Base-by-base conservation (phyloP, 2,797 vertebrate species). In the Thalassophryne amazonica region DNA sequence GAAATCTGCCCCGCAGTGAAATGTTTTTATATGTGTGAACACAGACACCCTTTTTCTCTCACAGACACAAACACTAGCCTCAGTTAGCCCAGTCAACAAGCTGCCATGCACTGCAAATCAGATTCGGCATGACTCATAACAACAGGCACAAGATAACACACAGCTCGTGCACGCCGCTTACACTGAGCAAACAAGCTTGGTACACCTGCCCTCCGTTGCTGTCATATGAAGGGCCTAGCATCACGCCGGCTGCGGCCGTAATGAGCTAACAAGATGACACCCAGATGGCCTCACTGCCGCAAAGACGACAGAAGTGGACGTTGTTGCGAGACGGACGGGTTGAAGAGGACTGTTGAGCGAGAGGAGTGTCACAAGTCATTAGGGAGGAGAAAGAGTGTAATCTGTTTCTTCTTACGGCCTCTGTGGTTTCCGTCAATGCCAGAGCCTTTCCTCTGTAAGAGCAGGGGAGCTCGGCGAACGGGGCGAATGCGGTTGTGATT, bases 71-170 rank as follows among this genome's bases (percentile, higher is more conserved):
- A 61, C 69, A 70, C 73, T 61, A 48, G 60, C 56, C 60, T 68
- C 60, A 32, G 77, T 80, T 72, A 72, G 79, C 76, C 77, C 85
- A 81, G 82, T 85, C 80, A 81, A 80, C 77, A 76, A 64, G 54
- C 78, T 83, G 84, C 84, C 78, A 88, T 78, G 86, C 84, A 83
- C 74, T 69, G 80, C 74, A 57, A 86, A 86, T 86, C 80, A 65
- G 60, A 86, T 85, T 83, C 78, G 25, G 73, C 42, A 69, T 84
- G 84, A 86, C 83, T 87, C 82, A 88, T 77, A 68, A 78, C 83
- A 75, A 81, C 51, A 23, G 58, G 55, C 62, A 17, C 68, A 59
- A 50, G 72, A 39, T 38, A 72, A 57, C 60, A 55, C 65, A 53
- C 60, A 29, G 24, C 48, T 13, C 33, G 80, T 61, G 50, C 56